Conservation (phyloP, 2,888 invertebrate genomes). For the Cephus sareptanus region DNA sequence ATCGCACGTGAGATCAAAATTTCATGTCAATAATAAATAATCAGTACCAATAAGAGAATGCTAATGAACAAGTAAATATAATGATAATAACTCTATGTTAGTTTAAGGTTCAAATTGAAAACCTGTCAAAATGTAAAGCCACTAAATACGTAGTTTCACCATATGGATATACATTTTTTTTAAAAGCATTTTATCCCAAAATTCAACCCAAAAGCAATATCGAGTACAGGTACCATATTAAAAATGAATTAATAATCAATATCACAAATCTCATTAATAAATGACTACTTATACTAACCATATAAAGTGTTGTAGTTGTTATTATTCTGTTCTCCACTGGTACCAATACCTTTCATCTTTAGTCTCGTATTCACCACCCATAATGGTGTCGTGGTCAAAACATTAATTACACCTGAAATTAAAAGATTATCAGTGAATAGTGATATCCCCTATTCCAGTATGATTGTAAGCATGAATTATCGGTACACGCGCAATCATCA, state of each 20-base stretch:
- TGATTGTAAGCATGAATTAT: neutral
- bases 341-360: slow-evolving; percentile 77
- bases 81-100: neutral
- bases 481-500: neutral
- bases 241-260: neutral
- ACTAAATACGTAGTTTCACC: neutral
- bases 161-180: neutral
- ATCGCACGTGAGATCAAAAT: neutral
- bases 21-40: neutral
- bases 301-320: slow-evolving; percentile 47
- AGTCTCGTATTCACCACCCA: slow-evolving; percentile 94
- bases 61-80: neutral
- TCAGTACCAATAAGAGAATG: neutral
- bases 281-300: slow-evolving; percentile 45
- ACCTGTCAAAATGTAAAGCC: neutral
- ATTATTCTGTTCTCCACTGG: slow-evolving; percentile 49
- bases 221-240: neutral
- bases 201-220: neutral
- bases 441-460: neutral
- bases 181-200: neutral
- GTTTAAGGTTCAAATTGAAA: neutral
- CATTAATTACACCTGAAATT: slow-evolving; percentile 77
- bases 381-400: slow-evolving; percentile 85
- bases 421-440: slow-evolving; percentile 14
- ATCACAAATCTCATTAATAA: neutral